These are phyloP conservation scores for Pangasius djambal DNA, from an alignment of 2,797 vertebrate species.

Conservation along the genomic window DNA sequence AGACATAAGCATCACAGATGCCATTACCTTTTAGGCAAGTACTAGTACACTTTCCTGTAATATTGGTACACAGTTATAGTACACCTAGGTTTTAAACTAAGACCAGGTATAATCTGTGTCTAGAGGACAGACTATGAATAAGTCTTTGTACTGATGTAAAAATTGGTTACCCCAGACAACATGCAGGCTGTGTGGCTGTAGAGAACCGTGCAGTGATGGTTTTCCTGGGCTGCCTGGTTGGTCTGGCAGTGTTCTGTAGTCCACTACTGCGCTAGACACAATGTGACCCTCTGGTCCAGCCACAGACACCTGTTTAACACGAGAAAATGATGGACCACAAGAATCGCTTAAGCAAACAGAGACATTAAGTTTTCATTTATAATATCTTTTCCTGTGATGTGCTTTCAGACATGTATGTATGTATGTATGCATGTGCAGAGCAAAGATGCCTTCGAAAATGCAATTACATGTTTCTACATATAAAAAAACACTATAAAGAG, in stretches of 20 bases:
- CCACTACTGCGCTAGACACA: slow-evolving; percentile 74
- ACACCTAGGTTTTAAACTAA: not conserved
- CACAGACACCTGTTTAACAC: slow-evolving; percentile 72
- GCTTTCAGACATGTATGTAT: not conserved
- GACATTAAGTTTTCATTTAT: not conserved
- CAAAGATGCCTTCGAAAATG: too few species aligned
- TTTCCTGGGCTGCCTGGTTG: slow-evolving; percentile 73
- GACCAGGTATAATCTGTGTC: not conserved
- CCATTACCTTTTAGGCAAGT: not conserved
- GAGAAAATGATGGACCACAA: not conserved
- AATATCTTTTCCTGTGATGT: not conserved
- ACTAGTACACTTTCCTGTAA: not conserved
- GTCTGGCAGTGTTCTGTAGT: slow-evolving; percentile 76
- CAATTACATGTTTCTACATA: too few species aligned
- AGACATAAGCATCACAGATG: not conserved
- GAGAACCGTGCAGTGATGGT: slow-evolving; percentile 70
- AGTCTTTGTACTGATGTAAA: not conserved
- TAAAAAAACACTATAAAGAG: too few species aligned
- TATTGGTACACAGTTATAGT: not conserved
- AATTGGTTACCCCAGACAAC: slow-evolving; percentile 72
- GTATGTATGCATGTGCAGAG: not conserved
- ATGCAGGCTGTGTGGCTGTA: slow-evolving; percentile 72
- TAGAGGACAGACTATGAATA: not conserved
- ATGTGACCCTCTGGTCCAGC: slow-evolving; percentile 78
- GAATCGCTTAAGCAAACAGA: not conserved